Base-by-base conservation (phyloP, 2,113 vertebrate species). In the Felis chaus region DNA sequence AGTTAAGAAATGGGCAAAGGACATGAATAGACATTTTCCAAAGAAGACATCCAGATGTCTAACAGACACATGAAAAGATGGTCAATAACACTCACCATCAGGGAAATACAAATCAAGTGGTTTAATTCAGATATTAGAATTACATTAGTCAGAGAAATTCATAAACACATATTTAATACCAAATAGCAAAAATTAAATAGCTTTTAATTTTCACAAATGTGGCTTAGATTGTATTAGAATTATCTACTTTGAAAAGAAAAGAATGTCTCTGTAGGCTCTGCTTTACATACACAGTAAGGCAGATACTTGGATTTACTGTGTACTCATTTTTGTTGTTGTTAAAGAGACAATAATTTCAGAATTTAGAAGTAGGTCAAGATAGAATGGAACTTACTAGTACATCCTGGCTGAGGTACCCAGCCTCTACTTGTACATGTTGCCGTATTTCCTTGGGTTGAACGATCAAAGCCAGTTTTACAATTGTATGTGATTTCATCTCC, bases 321-420 rank as follows among this genome's bases (percentile, higher is more conserved):
- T 55, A 12, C 29, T 16, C 4, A 39, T 15, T 9, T 33, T 89
- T 63, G 69, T 23, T 78, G 0, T 31, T 33, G 69, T 25, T 15
- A 1, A 79, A 48, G 6, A 78, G 71, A 25, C 39, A 41, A 11
- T 45, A 18, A 91, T 66, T 87, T 90, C 41, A 61, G 39, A 65
- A 74, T 79, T 68, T 39, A 61, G 61, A 93, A 88, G 6, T 9
- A 66, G 27, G 45, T 68, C 13, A 97, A 80, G 1, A 31, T n/a
- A 29, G 13, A 95, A 79, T 74, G 13, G 3, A 96, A 98, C 98
- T 98, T 98, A 99, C 98, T 23, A 65, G 5, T 12, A 86, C 99
- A 99, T 13, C 19, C 78, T 29, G 98, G 98, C 1, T n/a, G 1
- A 71, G 99, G 99, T 4, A 61, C 0, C 99, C 98, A 99, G 74